Percentiles rank a stretch among this genome's conserved stretches.
These are phyloP conservation scores for Enteromius thamalakanensis DNA, from an alignment of 2,797 vertebrate genomes.

Conservation along the genomic window DNA sequence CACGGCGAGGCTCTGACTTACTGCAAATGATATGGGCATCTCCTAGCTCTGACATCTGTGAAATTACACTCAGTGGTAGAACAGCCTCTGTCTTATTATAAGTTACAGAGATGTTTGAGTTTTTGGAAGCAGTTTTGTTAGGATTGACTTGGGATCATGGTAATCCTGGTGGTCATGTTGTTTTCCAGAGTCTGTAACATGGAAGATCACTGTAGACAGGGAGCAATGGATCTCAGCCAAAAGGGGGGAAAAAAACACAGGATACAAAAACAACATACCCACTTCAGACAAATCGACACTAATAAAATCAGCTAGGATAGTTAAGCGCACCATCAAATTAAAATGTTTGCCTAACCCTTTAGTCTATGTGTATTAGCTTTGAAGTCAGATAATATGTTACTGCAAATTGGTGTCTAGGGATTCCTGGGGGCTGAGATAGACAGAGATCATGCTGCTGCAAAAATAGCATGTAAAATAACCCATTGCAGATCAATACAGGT, in stretches of 20 bases:
- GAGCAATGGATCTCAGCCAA: conserved; percentile 3
- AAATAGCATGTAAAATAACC: no score
- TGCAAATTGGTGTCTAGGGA: not conserved
- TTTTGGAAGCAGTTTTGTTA: conserved; percentile 45
- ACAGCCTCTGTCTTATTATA: conserved; percentile 54
- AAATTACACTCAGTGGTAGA: conserved; percentile 39
- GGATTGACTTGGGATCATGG: conserved; percentile 31
- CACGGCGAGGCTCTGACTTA: conserved; percentile 19
- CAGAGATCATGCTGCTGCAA: not conserved
- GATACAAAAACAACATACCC: not conserved
- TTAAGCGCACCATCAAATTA: not conserved
- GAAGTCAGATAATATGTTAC: not conserved
- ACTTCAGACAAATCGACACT: conserved; percentile 4
- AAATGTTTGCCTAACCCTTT: not conserved
- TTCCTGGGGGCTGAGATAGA: not conserved
- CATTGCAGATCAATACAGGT: no score
- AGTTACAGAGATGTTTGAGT: conserved; percentile 51
- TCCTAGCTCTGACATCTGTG: conserved; percentile 19
- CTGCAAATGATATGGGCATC: conserved; percentile 36
- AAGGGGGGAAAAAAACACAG: not conserved
- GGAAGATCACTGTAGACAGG: conserved; percentile 7
- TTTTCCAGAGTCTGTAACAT: conserved; percentile 39
- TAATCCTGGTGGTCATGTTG: conserved; percentile 34
- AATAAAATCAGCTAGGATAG: not conserved
- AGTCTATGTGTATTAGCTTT: not conserved